These are phyloP conservation scores for Cheiracanthium punctorium DNA, from an alignment of 2,888 invertebrate genomes.

Conservation along the genomic window DNA sequence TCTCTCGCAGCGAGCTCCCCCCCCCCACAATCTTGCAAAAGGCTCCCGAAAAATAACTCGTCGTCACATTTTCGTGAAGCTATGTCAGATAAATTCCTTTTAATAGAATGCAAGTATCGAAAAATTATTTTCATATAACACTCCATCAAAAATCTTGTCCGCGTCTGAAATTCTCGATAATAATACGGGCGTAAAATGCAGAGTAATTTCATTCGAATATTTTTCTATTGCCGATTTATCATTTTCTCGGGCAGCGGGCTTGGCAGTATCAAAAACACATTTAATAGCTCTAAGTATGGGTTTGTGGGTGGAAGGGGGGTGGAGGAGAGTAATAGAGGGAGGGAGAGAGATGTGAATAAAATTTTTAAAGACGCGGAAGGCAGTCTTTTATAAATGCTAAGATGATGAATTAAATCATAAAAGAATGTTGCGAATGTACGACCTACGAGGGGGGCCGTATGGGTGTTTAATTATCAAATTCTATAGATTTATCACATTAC, in stretches of 20 bases:
- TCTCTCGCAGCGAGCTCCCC: too few species aligned
- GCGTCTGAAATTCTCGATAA: background rate
- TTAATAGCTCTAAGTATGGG: background rate
- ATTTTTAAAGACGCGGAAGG: background rate
- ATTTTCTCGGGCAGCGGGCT: background rate
- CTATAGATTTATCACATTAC: too few species aligned
- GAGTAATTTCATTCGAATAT: background rate
- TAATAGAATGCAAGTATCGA: background rate
- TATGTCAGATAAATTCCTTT: conserved; percentile 4
- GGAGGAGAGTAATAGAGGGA: too few species aligned
- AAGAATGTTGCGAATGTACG: background rate
- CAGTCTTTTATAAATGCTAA: background rate
- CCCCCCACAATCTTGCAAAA: too few species aligned
- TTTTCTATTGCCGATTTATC: conserved; percentile 10
- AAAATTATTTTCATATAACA: background rate
- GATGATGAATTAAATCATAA: background rate
- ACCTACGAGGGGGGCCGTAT: too few species aligned
- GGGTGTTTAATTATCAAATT: too few species aligned
- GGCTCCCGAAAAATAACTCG: background rate
- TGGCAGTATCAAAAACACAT: background rate
- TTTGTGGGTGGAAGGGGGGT: too few species aligned
- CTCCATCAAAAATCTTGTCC: conserved; percentile 10
- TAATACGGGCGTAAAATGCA: conserved; percentile 6
- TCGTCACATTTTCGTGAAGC: background rate
- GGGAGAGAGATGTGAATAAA: background rate